These are phyloP conservation scores for Plagodis pulveraria DNA, from an alignment of 2,888 invertebrate genomes.

Conservation along the genomic window DNA sequence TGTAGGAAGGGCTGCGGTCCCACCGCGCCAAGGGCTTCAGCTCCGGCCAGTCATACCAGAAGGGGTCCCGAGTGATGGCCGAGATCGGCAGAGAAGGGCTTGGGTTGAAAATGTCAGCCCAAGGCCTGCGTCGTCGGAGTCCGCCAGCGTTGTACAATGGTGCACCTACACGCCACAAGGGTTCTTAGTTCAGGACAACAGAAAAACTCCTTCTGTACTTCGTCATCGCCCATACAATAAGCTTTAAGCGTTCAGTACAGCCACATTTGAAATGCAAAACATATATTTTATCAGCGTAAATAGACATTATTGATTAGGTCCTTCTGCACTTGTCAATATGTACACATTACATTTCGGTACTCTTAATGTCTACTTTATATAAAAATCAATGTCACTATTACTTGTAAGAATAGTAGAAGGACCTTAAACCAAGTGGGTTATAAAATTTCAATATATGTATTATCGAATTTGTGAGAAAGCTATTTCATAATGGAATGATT, in stretches of 20 bases:
- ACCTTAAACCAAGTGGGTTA: slow-evolving; percentile 11
- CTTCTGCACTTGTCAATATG: slow-evolving; percentile 2
- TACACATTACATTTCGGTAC: not conserved
- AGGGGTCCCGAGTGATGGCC: slow-evolving; percentile 93
- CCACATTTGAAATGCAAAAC: slow-evolving; percentile 22
- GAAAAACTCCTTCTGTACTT: slow-evolving; percentile 59
- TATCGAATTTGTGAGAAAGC: slow-evolving; percentile 4
- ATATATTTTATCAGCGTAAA: slow-evolving; percentile 8
- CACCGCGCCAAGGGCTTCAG: slow-evolving; percentile 90
- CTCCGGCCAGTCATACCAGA: slow-evolving; percentile 94
- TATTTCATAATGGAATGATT: slow-evolving; percentile 15
- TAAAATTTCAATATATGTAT: not conserved
- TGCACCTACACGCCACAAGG: slow-evolving; percentile 83
- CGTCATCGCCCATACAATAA: slow-evolving; percentile 69
- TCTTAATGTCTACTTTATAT: too few species aligned
- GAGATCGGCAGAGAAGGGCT: slow-evolving; percentile 91
- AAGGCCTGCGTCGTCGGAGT: slow-evolving; percentile 83
- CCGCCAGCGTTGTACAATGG: slow-evolving; percentile 90
- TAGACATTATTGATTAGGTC: slow-evolving; percentile 19
- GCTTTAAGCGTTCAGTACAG: slow-evolving; percentile 48
- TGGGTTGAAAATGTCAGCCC: slow-evolving; percentile 91
- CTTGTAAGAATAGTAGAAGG: not conserved
- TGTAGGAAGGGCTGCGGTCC: slow-evolving; percentile 90
- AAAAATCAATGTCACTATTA: too few species aligned
- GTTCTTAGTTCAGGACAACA: slow-evolving; percentile 68